These are phyloP conservation scores for Perizoma affinitatum DNA, from an alignment of 2,888 invertebrate species.

Conservation along the genomic window DNA sequence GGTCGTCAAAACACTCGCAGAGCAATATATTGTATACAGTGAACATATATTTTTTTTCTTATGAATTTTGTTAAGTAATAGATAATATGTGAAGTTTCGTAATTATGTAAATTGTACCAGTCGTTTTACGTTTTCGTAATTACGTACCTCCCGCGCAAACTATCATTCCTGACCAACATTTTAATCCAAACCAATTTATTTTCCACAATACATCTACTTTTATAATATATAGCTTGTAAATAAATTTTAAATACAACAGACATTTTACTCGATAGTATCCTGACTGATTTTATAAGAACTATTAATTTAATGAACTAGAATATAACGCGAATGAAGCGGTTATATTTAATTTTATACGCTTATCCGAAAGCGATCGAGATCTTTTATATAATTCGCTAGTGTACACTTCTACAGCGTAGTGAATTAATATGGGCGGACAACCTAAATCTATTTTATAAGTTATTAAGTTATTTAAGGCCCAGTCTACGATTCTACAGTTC, in stretches of 20 bases:
- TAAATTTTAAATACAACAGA: slow-evolving; percentile 35
- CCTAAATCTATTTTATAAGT: slow-evolving; percentile 32
- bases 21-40: neutral
- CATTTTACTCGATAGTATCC: slow-evolving; percentile 33
- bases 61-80: too few relatives aligned
- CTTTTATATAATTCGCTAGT: slow-evolving; percentile 67
- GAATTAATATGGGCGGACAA: slow-evolving; percentile 48
- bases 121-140: slow-evolving; percentile 21
- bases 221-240: slow-evolving; percentile 29
- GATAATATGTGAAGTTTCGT: too few relatives aligned
- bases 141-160: slow-evolving; percentile 22
- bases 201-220: slow-evolving; percentile 26
- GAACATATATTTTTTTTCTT: too few relatives aligned
- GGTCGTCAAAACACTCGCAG: neutral
- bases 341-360: slow-evolving; percentile 52
- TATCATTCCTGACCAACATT: slow-evolving; percentile 26
- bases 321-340: slow-evolving; percentile 55
- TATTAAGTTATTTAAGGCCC: slow-evolving; percentile 36
- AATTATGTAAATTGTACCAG: slow-evolving; percentile 8
- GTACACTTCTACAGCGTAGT: slow-evolving; percentile 48
- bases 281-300: slow-evolving; percentile 35
- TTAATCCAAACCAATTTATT: slow-evolving; percentile 28
- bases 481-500: slow-evolving; percentile 29
- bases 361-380: slow-evolving; percentile 56
- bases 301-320: slow-evolving; percentile 45